Evolutionary conservation across 1,140 invertebrate species (phyloP).

Genomic region (Planococcus citri): DNA sequence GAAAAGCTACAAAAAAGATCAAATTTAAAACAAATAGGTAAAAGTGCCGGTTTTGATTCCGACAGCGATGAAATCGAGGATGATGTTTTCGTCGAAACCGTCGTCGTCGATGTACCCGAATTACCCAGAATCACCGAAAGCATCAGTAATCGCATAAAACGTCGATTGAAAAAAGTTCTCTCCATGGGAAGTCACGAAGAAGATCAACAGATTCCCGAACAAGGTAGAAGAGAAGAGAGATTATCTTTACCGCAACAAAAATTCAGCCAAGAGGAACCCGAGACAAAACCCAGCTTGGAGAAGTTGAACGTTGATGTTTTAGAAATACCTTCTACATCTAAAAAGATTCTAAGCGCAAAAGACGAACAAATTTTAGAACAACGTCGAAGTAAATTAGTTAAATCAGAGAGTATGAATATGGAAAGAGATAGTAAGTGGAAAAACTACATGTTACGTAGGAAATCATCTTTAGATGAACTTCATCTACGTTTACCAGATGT

Average conservation of each 20-base stretch:
- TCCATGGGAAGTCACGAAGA: slow-evolving; percentile 7
- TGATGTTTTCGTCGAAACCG: background rate
- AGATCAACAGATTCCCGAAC: background rate
- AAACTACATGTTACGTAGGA: background rate
- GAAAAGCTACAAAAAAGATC: background rate
- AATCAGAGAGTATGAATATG: background rate
- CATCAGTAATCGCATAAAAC: background rate
- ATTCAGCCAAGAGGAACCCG: background rate
- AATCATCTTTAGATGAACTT: background rate
- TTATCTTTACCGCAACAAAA: background rate
- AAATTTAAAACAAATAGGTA: background rate
- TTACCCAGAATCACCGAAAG: background rate
- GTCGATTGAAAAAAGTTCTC: background rate
- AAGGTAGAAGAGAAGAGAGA: background rate
- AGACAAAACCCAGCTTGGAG: background rate
- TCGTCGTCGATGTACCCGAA: background rate
- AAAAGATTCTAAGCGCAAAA: background rate
- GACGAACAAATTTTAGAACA: background rate
- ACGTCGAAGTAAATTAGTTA: background rate
- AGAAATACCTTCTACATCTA: background rate
- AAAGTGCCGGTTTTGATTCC: background rate
- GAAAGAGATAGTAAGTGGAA: background rate
- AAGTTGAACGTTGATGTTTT: background rate
- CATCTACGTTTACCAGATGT: background rate
- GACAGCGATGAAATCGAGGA: slow-evolving; percentile 7